phyloP scores from a whole-genome alignment of 2,113 vertebrate genomes.

The Bombycilla garrulus region DNA sequence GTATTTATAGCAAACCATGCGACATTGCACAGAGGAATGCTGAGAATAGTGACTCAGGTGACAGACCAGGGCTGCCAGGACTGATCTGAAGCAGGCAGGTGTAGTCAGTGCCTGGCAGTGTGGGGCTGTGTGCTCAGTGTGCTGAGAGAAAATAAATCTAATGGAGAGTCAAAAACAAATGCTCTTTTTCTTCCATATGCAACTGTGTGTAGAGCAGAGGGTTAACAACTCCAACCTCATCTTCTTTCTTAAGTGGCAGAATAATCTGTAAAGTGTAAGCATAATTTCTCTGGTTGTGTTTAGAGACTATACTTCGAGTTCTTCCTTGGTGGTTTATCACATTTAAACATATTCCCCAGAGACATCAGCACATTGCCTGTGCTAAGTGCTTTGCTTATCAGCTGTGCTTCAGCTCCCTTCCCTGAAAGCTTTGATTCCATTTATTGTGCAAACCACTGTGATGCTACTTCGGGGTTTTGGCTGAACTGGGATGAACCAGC shows the following conservation, averaged over 20 bases:
- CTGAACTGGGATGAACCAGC: not conserved
- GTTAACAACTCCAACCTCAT: not conserved
- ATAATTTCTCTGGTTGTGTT: not conserved
- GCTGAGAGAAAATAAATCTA: not conserved
- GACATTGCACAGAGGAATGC: not conserved
- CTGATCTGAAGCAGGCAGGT: not conserved
- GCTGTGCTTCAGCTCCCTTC: not conserved
- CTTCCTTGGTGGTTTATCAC: constrained; percentile 13
- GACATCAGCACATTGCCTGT: not conserved
- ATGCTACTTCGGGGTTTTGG: not conserved
- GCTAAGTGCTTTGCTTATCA: constrained; percentile 44
- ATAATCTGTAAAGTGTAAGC: not conserved
- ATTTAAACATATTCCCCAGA: constrained; percentile 7
- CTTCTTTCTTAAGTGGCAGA: not conserved
- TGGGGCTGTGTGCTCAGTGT: not conserved
- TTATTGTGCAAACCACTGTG: not conserved
- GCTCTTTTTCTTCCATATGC: not conserved
- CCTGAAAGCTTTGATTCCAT: not conserved
- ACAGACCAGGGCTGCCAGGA: not conserved
- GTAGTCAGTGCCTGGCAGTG: not conserved
- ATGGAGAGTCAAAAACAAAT: not conserved
- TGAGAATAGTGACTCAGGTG: not conserved
- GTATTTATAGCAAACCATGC: not conserved
- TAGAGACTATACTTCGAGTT: not conserved
- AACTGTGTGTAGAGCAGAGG: not conserved